These are phyloP conservation scores for Sympetrum striolatum DNA, from an alignment of 2,888 invertebrate species.

Conservation along the genomic window DNA sequence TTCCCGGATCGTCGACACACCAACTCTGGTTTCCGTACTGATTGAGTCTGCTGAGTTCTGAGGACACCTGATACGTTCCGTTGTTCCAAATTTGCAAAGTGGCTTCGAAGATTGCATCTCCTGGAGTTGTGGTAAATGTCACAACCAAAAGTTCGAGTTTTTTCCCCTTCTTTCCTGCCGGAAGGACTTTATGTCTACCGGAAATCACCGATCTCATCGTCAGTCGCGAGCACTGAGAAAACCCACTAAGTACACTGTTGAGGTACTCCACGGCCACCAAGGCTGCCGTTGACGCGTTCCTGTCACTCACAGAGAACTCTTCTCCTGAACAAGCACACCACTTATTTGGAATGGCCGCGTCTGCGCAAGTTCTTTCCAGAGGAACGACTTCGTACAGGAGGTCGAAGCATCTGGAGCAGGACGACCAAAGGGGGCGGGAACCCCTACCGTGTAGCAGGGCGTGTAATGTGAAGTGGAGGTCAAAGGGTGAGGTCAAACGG, in stretches of 20 bases:
- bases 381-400: neutral
- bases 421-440: neutral
- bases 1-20: conserved; percentile 53
- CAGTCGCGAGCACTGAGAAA: neutral
- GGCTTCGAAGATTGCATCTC: conserved; percentile 55
- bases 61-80: conserved; percentile 45
- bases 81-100: conserved; percentile 53
- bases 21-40: conserved; percentile 55
- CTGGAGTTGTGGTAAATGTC: conserved; percentile 53
- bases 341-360: neutral
- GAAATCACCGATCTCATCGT: neutral
- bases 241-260: neutral
- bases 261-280: neutral
- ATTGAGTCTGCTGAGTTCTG: conserved; percentile 55
- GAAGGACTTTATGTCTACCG: neutral
- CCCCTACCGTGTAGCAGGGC: conserved; percentile 49
- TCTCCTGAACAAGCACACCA: conserved; percentile 41
- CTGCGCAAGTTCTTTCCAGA: neutral
- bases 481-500: conserved; percentile 55
- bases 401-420: neutral
- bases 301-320: neutral
- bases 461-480: conserved; percentile 57
- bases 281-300: neutral
- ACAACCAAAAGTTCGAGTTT: conserved; percentile 50
- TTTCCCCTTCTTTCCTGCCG: neutral